Evolutionary conservation across 1,140 invertebrate genomes (phyloP), one percentile per base, ranked within the genome.

Genomic region (Psix sp.): DNA sequence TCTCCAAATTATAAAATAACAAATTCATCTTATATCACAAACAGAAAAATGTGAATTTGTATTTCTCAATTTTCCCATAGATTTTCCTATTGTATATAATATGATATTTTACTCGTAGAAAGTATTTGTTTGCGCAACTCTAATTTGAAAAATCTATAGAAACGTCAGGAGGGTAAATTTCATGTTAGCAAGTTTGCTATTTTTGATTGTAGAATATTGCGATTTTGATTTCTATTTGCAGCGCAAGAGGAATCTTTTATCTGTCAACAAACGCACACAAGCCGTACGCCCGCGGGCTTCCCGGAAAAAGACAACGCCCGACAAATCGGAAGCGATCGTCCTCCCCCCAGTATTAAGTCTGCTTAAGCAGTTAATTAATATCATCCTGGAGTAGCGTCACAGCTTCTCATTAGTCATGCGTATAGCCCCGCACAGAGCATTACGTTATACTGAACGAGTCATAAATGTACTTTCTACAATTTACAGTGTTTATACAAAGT

Each of bases 191-290:
- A 18, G 16, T 6, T 20, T 39, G 6, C 14, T 16, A 24, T 46
- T 46, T 15, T 29, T 7, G 14, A 29, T 29, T 14, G 13, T 35
- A 3, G 6, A 2, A 35, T 13, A 35, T 13, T 11, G n/a, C 1
- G 13, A 11, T 3, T 42, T 42, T 42, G 21, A 6, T 48, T 67
- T 14, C n/a, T n/a, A n/a, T 26, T 63, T 90, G 42, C 84, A 95
- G 94, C 79, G 92, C 93, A 26, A 88, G 93, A 79, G 94, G 94
- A 38, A 90, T 94, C 42, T 95, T 92, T 77, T 95, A 95, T 84
- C 91, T 95, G n/a, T 92, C 91, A 68, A 95, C 94, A 74, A 95
- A 95, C 87, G 92, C 91, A n/a, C 91, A 92, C 79, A 91, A 91
- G 76, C 94, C 94, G 5, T 95, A 93, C 87, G 93, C 94, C 17